Evolutionary conservation across 1,140 invertebrate species (phyloP).

Genomic region (Holcopasites calliopsidis): DNA sequence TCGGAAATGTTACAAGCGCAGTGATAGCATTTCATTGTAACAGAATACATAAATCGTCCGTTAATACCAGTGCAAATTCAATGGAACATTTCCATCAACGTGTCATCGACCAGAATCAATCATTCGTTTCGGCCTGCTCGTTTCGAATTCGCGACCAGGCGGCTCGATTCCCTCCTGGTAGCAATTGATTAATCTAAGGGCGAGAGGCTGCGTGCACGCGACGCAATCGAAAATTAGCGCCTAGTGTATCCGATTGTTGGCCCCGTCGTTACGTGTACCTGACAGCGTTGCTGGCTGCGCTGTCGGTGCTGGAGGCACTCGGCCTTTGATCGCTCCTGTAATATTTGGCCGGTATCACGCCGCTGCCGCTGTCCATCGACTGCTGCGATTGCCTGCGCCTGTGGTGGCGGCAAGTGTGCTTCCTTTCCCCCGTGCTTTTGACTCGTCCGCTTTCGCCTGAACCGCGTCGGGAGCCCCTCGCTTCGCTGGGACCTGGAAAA

Average conservation of each 20-base stretch:
- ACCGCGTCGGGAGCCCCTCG: constrained; percentile 79
- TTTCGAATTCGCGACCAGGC: not conserved
- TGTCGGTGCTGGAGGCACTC: constrained; percentile 89
- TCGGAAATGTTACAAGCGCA: no score
- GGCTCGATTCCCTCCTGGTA: not conserved
- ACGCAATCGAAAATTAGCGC: not conserved
- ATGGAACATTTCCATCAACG: no score
- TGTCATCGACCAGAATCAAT: no score
- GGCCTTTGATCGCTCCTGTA: constrained; percentile 85
- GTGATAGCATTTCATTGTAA: no score
- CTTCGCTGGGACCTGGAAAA: constrained; percentile 74
- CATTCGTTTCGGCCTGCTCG: no score
- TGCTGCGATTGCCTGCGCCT: constrained; percentile 80
- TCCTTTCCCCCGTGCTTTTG: constrained; percentile 75
- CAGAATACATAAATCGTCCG: no score
- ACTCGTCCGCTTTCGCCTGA: constrained; percentile 84
- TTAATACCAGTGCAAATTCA: no score
- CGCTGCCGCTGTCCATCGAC: constrained; percentile 82
- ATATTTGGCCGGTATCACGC: constrained; percentile 73
- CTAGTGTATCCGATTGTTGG: not conserved
- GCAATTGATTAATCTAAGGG: not conserved
- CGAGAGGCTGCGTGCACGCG: not conserved
- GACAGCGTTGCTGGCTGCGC: constrained; percentile 75
- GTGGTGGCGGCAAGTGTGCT: constrained; percentile 77
- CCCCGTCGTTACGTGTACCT: constrained; percentile 59